Percentiles rank a stretch among this genome's conserved stretches.
Conservation (phyloP, 2,797 vertebrate genomes). For the Spizella passerina region DNA sequence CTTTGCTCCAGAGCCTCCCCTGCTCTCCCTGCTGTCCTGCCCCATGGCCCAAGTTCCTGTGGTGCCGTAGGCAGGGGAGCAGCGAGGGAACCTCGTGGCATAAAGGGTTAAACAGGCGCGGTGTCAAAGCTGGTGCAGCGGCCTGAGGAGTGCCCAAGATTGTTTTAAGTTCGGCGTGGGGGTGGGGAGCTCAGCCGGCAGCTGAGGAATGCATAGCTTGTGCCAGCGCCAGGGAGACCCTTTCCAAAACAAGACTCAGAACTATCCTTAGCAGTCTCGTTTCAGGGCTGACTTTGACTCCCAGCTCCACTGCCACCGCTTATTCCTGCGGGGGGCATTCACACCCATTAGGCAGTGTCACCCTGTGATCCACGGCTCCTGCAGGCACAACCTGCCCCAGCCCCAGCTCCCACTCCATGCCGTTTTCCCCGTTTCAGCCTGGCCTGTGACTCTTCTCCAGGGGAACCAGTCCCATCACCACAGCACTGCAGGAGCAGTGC, state of each 20-base stretch:
- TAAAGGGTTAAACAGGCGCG: neutral
- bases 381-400: neutral
- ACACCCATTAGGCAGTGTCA: accelerated
- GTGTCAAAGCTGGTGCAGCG: neutral
- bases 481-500: accelerated
- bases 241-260: constrained; percentile 83
- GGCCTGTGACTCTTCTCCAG: neutral
- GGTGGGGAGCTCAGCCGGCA: constrained; percentile 78
- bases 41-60: neutral
- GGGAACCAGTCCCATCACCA: neutral
- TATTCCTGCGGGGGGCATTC: neutral
- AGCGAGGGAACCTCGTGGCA: neutral
- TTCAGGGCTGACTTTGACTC: constrained; percentile 39
- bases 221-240: constrained; percentile 86
- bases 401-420: neutral
- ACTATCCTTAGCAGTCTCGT: neutral
- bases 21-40: constrained; percentile 16
- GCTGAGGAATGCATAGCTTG: constrained; percentile 82
- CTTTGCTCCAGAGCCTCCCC: neutral
- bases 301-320: neutral
- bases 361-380: neutral
- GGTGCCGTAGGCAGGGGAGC: neutral
- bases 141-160: constrained; percentile 30
- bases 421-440: neutral
- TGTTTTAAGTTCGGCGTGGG: constrained; percentile 51